Percentiles rank a stretch among this genome's conserved stretches.
Conservation (phyloP, 2,113 vertebrate genomes). For the Panthera uncia region DNA sequence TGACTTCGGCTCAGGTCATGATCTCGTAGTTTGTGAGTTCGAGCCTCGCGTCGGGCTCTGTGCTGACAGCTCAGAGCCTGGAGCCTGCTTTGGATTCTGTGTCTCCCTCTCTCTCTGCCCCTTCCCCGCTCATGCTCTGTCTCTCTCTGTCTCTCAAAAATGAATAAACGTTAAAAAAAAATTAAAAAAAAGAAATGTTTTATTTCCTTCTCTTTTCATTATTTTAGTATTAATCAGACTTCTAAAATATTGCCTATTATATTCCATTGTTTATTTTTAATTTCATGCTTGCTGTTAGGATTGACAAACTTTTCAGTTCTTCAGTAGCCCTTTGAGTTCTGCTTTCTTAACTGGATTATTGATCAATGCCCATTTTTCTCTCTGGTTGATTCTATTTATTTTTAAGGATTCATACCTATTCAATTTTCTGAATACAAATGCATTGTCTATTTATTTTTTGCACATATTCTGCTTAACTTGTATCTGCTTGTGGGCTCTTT, state of each 20-base stretch:
- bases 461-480: not conserved
- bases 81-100: too few relatives aligned
- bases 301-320: not conserved
- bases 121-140: too few relatives aligned
- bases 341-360: not conserved
- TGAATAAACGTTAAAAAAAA: too few relatives aligned
- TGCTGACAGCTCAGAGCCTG: too few relatives aligned
- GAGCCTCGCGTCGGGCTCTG: too few relatives aligned
- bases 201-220: not conserved
- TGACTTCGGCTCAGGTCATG: too few relatives aligned
- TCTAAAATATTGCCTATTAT: not conserved
- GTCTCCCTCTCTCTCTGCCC: too few relatives aligned
- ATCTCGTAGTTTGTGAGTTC: too few relatives aligned
- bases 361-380: not conserved
- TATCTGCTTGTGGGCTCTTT: not conserved
- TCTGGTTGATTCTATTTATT: not conserved
- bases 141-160: too few relatives aligned
- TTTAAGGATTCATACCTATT: not conserved
- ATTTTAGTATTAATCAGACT: not conserved
- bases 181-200: too few relatives aligned
- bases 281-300: not conserved
- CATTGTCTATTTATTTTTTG: not conserved
- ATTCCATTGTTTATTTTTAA: not conserved
- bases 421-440: not conserved
- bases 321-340: not conserved